Evolutionary conservation across 2,888 invertebrate genomes (phyloP).

Genomic region (Oligia strigilis): DNA sequence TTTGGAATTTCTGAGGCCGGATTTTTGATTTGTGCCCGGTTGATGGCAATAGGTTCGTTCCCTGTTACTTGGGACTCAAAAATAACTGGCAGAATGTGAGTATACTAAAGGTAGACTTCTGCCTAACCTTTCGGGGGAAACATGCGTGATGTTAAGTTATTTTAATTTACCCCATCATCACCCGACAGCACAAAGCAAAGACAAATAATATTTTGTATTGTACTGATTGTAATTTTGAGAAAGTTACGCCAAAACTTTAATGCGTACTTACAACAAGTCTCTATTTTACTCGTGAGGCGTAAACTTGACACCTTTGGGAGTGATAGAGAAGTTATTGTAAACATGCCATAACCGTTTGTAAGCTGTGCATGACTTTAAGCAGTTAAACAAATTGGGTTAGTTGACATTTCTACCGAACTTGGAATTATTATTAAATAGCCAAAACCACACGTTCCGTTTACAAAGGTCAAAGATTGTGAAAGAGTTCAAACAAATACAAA

Average conservation of each 20-base stretch:
- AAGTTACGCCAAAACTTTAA: slow-evolving; percentile 8
- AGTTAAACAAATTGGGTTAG: slow-evolving; percentile 26
- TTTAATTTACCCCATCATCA: background rate
- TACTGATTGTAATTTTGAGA: slow-evolving; percentile 7
- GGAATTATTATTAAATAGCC: background rate
- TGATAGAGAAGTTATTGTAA: slow-evolving; percentile 33
- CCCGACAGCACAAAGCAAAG: background rate
- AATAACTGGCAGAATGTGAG: background rate
- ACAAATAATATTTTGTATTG: background rate
- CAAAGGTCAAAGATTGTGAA: background rate
- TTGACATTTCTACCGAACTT: slow-evolving; percentile 16
- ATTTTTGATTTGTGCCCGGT: background rate
- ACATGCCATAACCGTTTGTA: slow-evolving; percentile 36
- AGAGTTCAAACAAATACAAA: background rate
- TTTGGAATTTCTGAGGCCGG: background rate
- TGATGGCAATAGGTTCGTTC: background rate
- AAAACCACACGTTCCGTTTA: background rate
- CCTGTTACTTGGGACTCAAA: background rate
- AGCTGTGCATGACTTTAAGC: slow-evolving; percentile 33
- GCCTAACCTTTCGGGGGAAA: background rate
- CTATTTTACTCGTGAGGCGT: slow-evolving; percentile 10
- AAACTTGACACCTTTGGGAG: slow-evolving; percentile 29
- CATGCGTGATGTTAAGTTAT: background rate
- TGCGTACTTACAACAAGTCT: background rate
- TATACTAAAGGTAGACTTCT: background rate